Percentiles rank a stretch among this genome's conserved stretches.
These are phyloP conservation scores for Sardinella longiceps DNA, from an alignment of 2,797 vertebrate species.

Conservation along the genomic window DNA sequence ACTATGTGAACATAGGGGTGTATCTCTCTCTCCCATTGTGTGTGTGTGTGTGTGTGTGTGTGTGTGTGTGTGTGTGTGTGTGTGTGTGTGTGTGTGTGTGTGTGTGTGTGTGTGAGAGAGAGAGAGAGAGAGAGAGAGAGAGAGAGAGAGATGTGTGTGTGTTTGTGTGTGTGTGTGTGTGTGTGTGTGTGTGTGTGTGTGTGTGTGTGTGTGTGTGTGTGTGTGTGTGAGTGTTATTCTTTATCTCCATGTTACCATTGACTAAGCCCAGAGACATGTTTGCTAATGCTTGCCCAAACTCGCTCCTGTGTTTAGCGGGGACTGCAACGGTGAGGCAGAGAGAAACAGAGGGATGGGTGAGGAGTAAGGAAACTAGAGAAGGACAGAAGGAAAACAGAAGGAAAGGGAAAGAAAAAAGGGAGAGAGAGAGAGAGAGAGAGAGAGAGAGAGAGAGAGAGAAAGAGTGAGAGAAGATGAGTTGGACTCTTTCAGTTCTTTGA, in stretches of 20 bases:
- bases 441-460: neutral
- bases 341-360: too few species aligned
- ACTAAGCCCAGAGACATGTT: neutral
- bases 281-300: neutral
- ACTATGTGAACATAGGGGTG: too few species aligned
- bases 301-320: neutral
- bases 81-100: slow-evolving; percentile 15
- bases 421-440: neutral
- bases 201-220: neutral
- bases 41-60: neutral
- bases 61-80: slow-evolving; percentile 1
- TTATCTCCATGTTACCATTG: neutral
- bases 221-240: too few species aligned
- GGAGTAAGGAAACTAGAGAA: too few species aligned
- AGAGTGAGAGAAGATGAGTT: neutral
- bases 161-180: neutral
- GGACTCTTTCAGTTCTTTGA: too few species aligned
- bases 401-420: neutral
- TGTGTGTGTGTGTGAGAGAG: neutral
- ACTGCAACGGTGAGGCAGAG: neutral
- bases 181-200: neutral
- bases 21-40: too few species aligned
- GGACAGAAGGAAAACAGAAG: too few species aligned
- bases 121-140: too few species aligned
- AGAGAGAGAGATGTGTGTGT: too few species aligned